A percentile compares a stretch with the other conserved stretches of the same genome.
These are phyloP conservation scores for Gymnorhina tibicen DNA, from an alignment of 2,113 vertebrate species.

Conservation along the genomic window DNA sequence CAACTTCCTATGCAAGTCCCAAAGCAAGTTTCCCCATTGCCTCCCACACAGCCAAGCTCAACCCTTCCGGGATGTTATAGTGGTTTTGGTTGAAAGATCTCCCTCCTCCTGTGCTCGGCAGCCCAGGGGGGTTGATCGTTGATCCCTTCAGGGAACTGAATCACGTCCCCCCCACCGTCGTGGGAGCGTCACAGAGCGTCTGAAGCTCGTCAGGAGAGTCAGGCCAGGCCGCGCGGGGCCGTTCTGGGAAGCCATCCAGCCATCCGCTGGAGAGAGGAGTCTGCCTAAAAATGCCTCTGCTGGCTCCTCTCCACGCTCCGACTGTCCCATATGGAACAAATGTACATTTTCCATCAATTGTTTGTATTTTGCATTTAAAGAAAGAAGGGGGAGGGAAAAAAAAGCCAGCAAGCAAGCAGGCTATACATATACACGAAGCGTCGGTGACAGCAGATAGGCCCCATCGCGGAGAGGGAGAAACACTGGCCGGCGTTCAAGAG, in stretches of 20 bases:
- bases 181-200: constrained; percentile 48
- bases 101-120: not conserved
- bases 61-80: not conserved
- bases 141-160: not conserved
- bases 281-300: constrained; percentile 53
- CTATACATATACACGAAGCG: not conserved
- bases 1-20: not conserved
- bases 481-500: constrained; percentile 45
- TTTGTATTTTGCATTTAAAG: constrained; percentile 63
- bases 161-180: not conserved
- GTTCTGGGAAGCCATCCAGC: constrained; percentile 67
- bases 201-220: constrained; percentile 60
- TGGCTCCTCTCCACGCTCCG: constrained; percentile 62
- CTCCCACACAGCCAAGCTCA: fast-evolving
- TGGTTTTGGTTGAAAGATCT: not conserved
- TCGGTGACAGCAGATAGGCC: constrained; percentile 30
- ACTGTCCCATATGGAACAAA: constrained; percentile 70
- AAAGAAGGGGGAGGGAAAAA: not conserved
- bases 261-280: constrained; percentile 57
- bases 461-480: constrained; percentile 19
- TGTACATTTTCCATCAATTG: constrained; percentile 71
- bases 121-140: not conserved
- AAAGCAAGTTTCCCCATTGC: not conserved
- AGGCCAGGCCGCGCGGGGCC: constrained; percentile 58
- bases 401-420: not conserved